Evolutionary conservation across 1,140 invertebrate genomes (phyloP), one percentile per base, ranked within the genome.

Genomic region (Halesus radiatus): DNA sequence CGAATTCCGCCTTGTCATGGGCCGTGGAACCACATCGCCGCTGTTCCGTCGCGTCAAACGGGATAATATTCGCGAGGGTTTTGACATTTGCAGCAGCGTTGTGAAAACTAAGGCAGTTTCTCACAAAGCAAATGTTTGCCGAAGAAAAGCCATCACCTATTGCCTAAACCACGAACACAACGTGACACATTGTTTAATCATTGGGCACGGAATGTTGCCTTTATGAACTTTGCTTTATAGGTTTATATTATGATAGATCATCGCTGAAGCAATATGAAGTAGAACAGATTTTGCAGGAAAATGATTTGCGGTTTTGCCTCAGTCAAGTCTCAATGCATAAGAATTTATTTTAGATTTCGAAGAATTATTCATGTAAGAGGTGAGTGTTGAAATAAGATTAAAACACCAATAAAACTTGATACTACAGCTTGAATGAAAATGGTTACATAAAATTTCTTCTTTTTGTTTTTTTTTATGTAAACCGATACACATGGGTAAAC

Each of bases 171-270:
- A 45, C 64, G 29, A 72, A 53, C n/a, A 72, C 20, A 72, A 72
- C 68, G 68, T 72, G 68, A 72, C 64, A 68, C 64, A 32, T 68
- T 68, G 64, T 32, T 68, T 68, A 50, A 68, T 68, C 64, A 68
- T 37, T 68, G 7, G n/a, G 32, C 15, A 37, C 64, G 37, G 18
- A 68, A 68, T 68, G 64, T 68, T 32, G 64, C 15, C 64, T 68
- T 37, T 68, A 16, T 68, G 64, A 68, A 68, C 64, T 68, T 26
- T 29, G 45, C 60, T 29, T 23, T 45, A 45, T 45, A 7, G 3
- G 4, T 32, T 32, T 6, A 10, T n/a, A 32, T 37, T 18, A 70
- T 52, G 66, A 70, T 70, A 23, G 66, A 70, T 52, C 66, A 52
- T 70, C 66, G 37, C 37, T 50, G 10, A n/a, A 29, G 23, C 62